Base-by-base conservation (phyloP, 2,888 invertebrate genomes). In the Agelastica alni region DNA sequence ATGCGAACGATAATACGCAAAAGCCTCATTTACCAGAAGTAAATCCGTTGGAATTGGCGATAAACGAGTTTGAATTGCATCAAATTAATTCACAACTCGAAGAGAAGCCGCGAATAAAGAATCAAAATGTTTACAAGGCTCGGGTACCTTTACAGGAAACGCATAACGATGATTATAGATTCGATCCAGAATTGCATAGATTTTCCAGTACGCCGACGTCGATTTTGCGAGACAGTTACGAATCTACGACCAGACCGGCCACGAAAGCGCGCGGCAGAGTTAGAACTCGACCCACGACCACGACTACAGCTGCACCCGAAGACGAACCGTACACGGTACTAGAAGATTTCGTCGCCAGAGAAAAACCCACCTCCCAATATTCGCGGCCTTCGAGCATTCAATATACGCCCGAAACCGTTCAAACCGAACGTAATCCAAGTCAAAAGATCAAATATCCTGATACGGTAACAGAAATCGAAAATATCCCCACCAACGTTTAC, bases 311-410 rank as follows among this genome's bases (percentile, higher is more conserved):
- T 7, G 58, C 62, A 41, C 55, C 42, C 9, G 55, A 64, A 39
- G 64, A 64, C 31, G 65, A 67, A 9, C 63, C 64, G 37, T 75
- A 74, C 43, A 72, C 72, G 1, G 67, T 73, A 30, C 55, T 74
- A 12, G 74, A 75, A 62, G 70, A 74, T 42, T 74, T 72, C 62
- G 60, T 66, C 12, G 55, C 56, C 6, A 59, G 52, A 28, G 56
- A 61, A 30, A 56, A 62, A 16, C 46, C 54, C 7, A 59, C 53
- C 31, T 22, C 45, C 17, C 47, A 49, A 34, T 31, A 39, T 51
- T 28, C 52, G 20, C 28, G 18, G 41, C 31, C 26, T 26, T 13
- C 42, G 26, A 56, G 41, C 22, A 16, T 39, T 39, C 45, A 47
- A 14, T 34, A 39, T 37, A 45, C 37, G 44, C 51, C 49, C 53